phyloP scores from a whole-genome alignment of 2,888 invertebrate genomes.

The Steinernema hermaphroditum region DNA sequence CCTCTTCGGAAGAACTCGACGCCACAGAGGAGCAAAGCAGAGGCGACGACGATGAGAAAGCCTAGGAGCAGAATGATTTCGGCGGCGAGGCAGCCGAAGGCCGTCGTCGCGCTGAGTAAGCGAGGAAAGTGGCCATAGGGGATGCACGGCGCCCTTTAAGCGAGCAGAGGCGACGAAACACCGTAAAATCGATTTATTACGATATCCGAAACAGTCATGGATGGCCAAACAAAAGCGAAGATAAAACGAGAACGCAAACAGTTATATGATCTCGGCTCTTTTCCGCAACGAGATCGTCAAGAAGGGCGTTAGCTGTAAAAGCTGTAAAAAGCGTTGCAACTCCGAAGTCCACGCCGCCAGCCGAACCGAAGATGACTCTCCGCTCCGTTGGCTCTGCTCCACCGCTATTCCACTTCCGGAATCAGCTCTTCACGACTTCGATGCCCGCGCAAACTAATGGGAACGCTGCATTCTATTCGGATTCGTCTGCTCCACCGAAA shows the following conservation, averaged over 20 bases:
- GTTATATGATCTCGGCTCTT: conserved; percentile 8
- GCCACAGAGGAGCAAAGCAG: neutral
- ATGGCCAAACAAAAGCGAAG: neutral
- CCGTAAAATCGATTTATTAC: conserved; percentile 23
- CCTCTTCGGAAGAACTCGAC: neutral
- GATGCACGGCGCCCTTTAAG: neutral
- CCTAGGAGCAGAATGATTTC: neutral
- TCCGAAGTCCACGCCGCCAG: no score
- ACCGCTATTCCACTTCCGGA: no score
- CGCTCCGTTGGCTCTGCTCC: no score
- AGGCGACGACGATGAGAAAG: neutral
- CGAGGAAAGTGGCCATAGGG: neutral
- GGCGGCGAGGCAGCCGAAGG: neutral
- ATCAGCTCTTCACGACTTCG: no score
- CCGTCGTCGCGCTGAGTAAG: conserved; percentile 18
- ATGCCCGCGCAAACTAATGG: no score
- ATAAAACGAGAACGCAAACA: neutral
- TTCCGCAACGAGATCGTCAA: neutral
- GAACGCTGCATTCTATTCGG: no score
- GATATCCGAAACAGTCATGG: neutral
- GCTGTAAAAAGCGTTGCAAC: no score
- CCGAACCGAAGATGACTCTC: no score
- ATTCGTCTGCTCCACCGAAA: no score
- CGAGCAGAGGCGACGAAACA: neutral
- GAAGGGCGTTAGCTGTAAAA: no score